Evolutionary conservation across 2,888 invertebrate genomes (phyloP).

Genomic region (Adela reaumurella): DNA sequence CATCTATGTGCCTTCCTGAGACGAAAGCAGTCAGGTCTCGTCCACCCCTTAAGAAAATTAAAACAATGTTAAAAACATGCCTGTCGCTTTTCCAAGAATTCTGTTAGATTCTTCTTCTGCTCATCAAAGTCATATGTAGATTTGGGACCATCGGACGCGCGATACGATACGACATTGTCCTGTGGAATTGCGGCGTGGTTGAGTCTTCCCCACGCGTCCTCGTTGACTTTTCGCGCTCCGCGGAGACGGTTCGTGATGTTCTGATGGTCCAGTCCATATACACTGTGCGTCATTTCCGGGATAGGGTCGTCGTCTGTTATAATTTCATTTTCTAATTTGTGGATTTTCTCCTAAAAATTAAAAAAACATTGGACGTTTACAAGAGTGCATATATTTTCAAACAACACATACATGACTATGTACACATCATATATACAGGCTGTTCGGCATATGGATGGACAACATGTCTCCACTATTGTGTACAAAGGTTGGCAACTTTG

Average conservation of each 20-base stretch:
- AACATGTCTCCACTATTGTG: no score
- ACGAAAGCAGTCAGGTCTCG: no score
- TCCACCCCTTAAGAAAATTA: no score
- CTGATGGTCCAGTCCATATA: slow-evolving; percentile 66
- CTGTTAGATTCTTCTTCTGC: slow-evolving; percentile 48
- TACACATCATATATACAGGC: no score
- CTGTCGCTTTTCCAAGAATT: slow-evolving; percentile 54
- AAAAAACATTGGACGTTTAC: no score
- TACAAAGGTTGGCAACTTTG: no score
- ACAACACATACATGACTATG: no score
- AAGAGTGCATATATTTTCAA: no score
- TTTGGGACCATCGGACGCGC: slow-evolving; percentile 12
- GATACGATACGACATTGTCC: slow-evolving; percentile 28
- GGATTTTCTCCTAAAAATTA: slow-evolving; percentile 40
- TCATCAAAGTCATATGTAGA: slow-evolving; percentile 13
- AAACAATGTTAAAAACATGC: no score
- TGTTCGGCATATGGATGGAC: no score
- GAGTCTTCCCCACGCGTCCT: slow-evolving; percentile 48
- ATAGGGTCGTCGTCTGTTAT: slow-evolving; percentile 37
- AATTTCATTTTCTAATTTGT: slow-evolving; percentile 30
- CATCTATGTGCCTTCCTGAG: no score
- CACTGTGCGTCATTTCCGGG: slow-evolving; percentile 69
- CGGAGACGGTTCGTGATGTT: slow-evolving; percentile 58
- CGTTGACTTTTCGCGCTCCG: slow-evolving; percentile 47
- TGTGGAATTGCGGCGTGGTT: slow-evolving; percentile 7